Conservation (phyloP, 2,888 invertebrate genomes). For the Parnassius orleans region DNA sequence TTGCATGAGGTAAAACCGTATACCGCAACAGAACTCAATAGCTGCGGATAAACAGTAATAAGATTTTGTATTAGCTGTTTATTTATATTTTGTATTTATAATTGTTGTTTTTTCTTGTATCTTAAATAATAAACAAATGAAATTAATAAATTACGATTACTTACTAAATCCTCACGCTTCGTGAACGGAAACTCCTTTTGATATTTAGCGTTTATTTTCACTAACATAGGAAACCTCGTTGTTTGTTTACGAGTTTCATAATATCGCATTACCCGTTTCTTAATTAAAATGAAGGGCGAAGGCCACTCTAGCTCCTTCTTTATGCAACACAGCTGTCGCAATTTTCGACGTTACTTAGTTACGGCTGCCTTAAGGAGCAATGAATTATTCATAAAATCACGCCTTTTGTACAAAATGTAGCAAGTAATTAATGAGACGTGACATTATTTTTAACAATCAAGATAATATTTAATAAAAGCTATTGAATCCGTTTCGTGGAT, state of each 20-base stretch:
- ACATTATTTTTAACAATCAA: background rate
- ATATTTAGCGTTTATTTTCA: conserved; percentile 19
- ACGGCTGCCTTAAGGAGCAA: conserved; percentile 24
- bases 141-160: too few species aligned
- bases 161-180: conserved; percentile 14
- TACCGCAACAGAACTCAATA: too few species aligned
- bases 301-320: conserved; percentile 22
- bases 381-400: conserved; percentile 29
- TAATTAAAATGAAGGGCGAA: conserved; percentile 39
- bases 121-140: too few species aligned
- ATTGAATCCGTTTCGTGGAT: too few species aligned
- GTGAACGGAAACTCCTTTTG: conserved; percentile 15
- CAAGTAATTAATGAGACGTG: background rate
- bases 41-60: too few species aligned
- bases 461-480: too few species aligned
- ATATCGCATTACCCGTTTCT: conserved; percentile 39
- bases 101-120: too few species aligned
- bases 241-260: conserved; percentile 43
- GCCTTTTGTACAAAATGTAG: conserved; percentile 13
- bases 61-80: too few species aligned
- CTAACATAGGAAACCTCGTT: conserved; percentile 23
- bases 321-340: conserved; percentile 26
- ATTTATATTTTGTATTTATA: too few species aligned
- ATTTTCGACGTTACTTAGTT: conserved; percentile 23
- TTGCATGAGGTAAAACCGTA: too few species aligned